Base-by-base conservation (phyloP, 2,797 vertebrate genomes). In the Eupleurogrammus muticus region DNA sequence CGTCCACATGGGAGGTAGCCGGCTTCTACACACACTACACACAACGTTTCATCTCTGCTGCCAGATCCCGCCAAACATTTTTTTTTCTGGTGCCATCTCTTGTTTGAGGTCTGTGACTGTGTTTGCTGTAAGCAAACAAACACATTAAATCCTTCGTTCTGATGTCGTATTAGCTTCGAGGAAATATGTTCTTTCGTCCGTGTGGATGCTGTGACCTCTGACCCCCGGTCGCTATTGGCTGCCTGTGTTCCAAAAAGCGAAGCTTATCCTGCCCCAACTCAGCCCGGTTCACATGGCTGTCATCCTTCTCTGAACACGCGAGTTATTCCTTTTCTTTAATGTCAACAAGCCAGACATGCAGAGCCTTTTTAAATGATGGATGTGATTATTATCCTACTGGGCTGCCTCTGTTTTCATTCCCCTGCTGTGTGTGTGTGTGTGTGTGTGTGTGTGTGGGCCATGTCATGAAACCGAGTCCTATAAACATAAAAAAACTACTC, bases 401-500 rank as follows among this genome's bases (percentile, higher is more conserved):
- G 74, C 53, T 46, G 61, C 53, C 54, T 72, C 73, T 65, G 69
- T 79, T 84, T 75, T 77, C 60, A 62, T 68, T 71, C 40, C 59
- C 24, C 19, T 2, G 40, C 74, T 78, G 47, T 24, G 56, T 57
- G 69, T 57, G 59, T 64, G 70, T 20, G 42, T 42, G 66, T 66
- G 68, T 69, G 67, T 9, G 54, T 60, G 51, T 66, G 20, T 35
- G 24, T 17, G 19, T 2, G 20, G 9, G 21, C 38, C 36, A 20
- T 28, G 48, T 59, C 48, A 80, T 66, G 56, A 76, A 78, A 66
- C 76, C 66, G 36, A 74, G 71, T 74, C 36, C 62, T 75, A 56
- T 68, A 82, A 82, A 81, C 63, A 73, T 10, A 77, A 77, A 73
- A 74, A 75, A 48, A 44, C 35, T 9, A 70, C 67, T 74, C 55